Evolutionary conservation across 2,113 vertebrate species (phyloP).

Genomic region (Pseudorectes ferrugineus): DNA sequence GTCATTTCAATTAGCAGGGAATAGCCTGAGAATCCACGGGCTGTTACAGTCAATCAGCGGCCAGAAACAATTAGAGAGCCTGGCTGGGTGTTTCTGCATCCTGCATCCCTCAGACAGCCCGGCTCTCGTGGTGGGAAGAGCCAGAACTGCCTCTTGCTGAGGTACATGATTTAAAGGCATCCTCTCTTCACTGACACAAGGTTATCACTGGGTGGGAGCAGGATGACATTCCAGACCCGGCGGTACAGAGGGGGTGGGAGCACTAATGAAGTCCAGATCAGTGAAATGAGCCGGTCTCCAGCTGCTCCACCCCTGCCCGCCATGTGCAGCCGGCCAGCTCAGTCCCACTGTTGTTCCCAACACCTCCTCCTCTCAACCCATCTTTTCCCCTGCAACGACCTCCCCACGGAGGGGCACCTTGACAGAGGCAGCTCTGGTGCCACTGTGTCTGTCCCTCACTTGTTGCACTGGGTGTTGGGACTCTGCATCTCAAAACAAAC

Average conservation of each 20-base stretch:
- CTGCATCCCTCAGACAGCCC: neutral
- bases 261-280: neutral
- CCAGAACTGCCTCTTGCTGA: neutral
- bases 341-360: neutral
- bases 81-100: neutral
- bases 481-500: neutral
- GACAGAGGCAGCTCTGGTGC: neutral
- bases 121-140: rapidly evolving
- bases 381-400: neutral
- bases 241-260: neutral
- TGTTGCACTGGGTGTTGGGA: neutral
- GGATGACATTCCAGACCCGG: neutral
- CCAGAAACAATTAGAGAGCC: constrained; percentile 13
- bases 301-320: neutral
- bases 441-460: neutral
- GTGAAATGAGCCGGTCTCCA: neutral
- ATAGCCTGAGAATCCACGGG: neutral
- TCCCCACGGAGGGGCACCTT: rapidly evolving
- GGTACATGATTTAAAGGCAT: neutral
- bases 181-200: neutral
- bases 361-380: neutral
- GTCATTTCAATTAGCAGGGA: neutral
- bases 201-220: neutral
- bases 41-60: neutral
- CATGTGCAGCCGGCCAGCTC: rapidly evolving